These are phyloP conservation scores for Xiphorhynchus elegans DNA, from an alignment of 2,113 vertebrate species.

Conservation along the genomic window DNA sequence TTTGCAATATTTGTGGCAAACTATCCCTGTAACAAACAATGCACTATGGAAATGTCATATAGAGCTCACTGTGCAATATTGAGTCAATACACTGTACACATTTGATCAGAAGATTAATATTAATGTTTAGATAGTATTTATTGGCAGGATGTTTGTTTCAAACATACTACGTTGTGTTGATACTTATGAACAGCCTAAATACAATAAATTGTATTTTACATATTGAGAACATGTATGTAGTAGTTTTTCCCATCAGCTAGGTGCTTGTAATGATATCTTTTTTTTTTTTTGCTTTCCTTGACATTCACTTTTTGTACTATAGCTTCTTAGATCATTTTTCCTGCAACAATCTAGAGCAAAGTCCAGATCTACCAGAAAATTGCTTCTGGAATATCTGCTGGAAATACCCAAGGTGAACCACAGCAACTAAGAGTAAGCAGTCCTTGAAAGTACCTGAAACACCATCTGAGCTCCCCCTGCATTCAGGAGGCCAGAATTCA, in stretches of 20 bases:
- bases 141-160: slow-evolving; percentile 60
- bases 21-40: slow-evolving; percentile 28
- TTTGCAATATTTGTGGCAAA: slow-evolving; percentile 51
- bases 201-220: slow-evolving; percentile 80
- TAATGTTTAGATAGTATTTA: slow-evolving; percentile 61
- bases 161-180: slow-evolving; percentile 48
- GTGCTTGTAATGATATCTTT: background rate
- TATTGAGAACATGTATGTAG: slow-evolving; percentile 36
- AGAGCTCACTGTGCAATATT: slow-evolving; percentile 42
- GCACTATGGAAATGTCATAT: slow-evolving; percentile 26
- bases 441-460: background rate
- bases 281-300: background rate
- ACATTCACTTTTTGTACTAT: background rate
- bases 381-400: background rate
- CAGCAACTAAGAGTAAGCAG: background rate
- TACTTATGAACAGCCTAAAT: slow-evolving; percentile 46
- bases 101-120: slow-evolving; percentile 13
- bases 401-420: background rate
- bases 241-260: background rate
- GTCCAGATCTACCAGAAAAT: background rate
- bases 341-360: background rate
- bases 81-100: slow-evolving; percentile 43
- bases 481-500: background rate
- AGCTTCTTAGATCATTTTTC: background rate
- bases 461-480: background rate